phyloP scores from a whole-genome alignment of 2,113 vertebrate species.

The Symphodus melops region DNA sequence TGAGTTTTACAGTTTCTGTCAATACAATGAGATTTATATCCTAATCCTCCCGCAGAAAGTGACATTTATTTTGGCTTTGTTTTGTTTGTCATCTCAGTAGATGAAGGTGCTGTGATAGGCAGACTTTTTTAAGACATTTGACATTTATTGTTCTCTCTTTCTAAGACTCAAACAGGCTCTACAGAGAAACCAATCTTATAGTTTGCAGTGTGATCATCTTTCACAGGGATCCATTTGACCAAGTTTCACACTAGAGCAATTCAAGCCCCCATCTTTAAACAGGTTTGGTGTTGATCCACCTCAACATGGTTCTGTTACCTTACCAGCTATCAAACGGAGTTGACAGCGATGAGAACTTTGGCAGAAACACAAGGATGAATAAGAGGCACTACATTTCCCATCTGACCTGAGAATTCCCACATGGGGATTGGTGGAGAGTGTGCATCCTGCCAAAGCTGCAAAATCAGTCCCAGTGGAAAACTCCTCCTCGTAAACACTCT shows the following conservation, averaged over 20 bases:
- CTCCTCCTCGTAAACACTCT: too few species aligned
- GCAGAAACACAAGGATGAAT: constrained; percentile 11
- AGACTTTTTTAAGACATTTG: not conserved
- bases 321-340: not conserved
- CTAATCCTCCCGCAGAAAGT: not conserved
- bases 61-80: not conserved
- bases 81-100: not conserved
- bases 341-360: constrained; percentile 25
- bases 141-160: not conserved
- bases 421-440: constrained; percentile 20
- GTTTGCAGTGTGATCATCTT: not conserved
- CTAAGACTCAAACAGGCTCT: not conserved
- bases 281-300: not conserved
- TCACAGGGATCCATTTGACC: not conserved
- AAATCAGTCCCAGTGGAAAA: not conserved
- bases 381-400: constrained; percentile 14
- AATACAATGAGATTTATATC: not conserved
- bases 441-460: constrained; percentile 9
- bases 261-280: constrained; percentile 3
- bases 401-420: constrained; percentile 28
- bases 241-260: not conserved
- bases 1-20: not conserved
- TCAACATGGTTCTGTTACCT: constrained; percentile 1
- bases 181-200: not conserved
- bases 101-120: not conserved